A percentile compares a stretch with the other conserved stretches of the same genome.
Evolutionary conservation across 2,113 vertebrate species (phyloP).

Genomic region (Siniperca knerii): DNA sequence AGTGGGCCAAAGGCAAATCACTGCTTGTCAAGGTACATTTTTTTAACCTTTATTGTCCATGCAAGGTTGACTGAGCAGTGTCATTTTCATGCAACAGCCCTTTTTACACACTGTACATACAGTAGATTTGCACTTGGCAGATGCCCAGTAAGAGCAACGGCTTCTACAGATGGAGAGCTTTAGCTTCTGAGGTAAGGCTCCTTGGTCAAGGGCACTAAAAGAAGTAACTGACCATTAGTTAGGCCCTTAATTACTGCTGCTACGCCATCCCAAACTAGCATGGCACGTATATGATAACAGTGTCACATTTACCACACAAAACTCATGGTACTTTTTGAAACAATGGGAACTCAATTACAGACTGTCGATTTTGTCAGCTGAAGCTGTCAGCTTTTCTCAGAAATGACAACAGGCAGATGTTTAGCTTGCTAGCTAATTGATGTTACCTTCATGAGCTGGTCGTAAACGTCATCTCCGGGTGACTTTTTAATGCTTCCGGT

Average conservation of each 20-base stretch:
- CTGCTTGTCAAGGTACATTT: conserved; percentile 23
- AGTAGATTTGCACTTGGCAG: neutral
- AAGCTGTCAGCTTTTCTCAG: too few species aligned
- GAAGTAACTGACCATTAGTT: neutral
- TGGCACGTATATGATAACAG: neutral
- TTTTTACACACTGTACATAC: neutral
- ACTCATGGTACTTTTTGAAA: too few species aligned
- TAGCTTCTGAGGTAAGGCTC: neutral
- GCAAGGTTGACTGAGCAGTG: neutral
- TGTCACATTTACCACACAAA: too few species aligned
- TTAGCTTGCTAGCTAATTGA: neutral
- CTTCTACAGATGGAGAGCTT: neutral
- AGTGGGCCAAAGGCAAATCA: conserved; percentile 19
- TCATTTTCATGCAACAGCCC: neutral
- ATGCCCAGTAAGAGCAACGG: neutral
- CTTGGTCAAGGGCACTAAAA: neutral
- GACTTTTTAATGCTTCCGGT: neutral
- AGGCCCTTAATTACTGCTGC: neutral
- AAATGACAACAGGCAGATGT: too few species aligned
- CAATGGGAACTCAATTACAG: too few species aligned
- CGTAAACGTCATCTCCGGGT: neutral
- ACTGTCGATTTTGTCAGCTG: too few species aligned
- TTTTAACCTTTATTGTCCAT: conserved; percentile 10
- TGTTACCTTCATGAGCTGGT: neutral
- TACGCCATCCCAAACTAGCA: neutral